Percentiles rank a stretch among this genome's conserved stretches.
Evolutionary conservation across 1,140 invertebrate genomes (phyloP).

Genomic region (Tigriopus japonicus): DNA sequence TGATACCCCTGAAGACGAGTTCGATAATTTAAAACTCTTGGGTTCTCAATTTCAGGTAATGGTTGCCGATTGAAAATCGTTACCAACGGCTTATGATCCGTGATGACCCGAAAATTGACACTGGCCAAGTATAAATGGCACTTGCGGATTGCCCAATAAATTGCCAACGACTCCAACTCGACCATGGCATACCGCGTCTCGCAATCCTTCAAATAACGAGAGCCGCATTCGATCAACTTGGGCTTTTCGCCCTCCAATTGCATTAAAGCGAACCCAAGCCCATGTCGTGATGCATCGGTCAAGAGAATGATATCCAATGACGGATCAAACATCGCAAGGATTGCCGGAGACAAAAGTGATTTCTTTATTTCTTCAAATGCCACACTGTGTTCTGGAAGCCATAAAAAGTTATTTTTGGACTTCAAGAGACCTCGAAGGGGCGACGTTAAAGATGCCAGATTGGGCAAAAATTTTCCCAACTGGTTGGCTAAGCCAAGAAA

Average conservation of each 20-base stretch:
- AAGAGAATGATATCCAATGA: conserved; percentile 11
- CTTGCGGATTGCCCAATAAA: conserved; percentile 16
- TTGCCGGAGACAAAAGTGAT: not conserved
- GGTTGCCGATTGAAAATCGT: conserved; percentile 15
- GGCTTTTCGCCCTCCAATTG: conserved; percentile 11
- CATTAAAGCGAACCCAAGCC: conserved; percentile 14
- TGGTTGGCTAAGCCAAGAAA: conserved; percentile 14
- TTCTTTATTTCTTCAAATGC: conserved; percentile 10
- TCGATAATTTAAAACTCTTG: conserved; percentile 13
- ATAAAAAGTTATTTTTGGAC: not conserved
- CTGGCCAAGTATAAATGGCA: conserved; percentile 16
- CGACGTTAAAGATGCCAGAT: not conserved
- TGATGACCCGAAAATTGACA: conserved; percentile 15
- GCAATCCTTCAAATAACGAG: conserved; percentile 9
- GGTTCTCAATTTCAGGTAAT: conserved; percentile 11
- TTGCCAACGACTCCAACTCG: conserved; percentile 15
- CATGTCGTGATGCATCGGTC: conserved; percentile 16
- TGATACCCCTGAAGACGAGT: not conserved
- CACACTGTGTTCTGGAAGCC: conserved; percentile 6
- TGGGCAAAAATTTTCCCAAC: conserved; percentile 2
- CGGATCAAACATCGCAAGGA: conserved; percentile 15
- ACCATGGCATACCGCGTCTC: conserved; percentile 17
- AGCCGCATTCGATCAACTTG: conserved; percentile 16
- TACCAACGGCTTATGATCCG: conserved; percentile 16
- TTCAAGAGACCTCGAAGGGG: conserved; percentile 13